These are phyloP conservation scores for Nycticryphes semicollaris DNA, from an alignment of 2,113 vertebrate genomes.

Conservation along the genomic window DNA sequence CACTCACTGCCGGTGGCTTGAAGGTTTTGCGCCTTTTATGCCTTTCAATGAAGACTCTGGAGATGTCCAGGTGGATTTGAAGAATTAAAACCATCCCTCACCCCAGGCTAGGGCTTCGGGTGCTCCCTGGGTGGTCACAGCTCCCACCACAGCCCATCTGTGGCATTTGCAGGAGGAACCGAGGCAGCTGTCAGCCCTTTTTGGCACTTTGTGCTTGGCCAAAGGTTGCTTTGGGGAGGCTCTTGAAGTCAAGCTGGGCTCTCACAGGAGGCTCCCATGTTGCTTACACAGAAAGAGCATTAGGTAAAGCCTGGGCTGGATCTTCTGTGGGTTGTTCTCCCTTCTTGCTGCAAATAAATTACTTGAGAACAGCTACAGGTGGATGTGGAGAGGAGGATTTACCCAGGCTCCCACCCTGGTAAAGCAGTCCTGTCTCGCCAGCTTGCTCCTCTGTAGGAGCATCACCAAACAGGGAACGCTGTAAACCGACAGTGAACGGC, in stretches of 20 bases:
- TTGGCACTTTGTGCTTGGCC: neutral
- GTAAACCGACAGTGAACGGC: neutral
- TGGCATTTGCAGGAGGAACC: neutral
- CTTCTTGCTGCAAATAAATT: neutral
- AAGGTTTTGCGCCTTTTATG: neutral
- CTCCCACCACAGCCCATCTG: neutral
- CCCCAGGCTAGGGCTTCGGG: neutral
- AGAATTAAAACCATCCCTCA: neutral
- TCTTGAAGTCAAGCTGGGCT: neutral
- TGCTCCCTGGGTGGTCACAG: neutral
- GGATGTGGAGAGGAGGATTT: neutral
- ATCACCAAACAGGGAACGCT: rapidly evolving
- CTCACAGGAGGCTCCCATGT: neutral
- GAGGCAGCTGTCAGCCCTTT: neutral
- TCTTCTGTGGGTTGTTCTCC: neutral
- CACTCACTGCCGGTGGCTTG: rapidly evolving
- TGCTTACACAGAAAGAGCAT: rapidly evolving
- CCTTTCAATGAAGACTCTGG: neutral
- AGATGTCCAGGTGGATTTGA: neutral
- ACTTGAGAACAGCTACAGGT: neutral
- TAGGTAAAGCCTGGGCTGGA: neutral
- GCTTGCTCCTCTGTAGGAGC: neutral
- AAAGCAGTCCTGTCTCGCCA: neutral
- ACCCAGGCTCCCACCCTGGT: neutral
- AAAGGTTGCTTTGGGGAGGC: neutral